Evolutionary conservation across 92 coral and sea anemone species (phyloP).

Genomic region (Scolanthus callimorphus): DNA sequence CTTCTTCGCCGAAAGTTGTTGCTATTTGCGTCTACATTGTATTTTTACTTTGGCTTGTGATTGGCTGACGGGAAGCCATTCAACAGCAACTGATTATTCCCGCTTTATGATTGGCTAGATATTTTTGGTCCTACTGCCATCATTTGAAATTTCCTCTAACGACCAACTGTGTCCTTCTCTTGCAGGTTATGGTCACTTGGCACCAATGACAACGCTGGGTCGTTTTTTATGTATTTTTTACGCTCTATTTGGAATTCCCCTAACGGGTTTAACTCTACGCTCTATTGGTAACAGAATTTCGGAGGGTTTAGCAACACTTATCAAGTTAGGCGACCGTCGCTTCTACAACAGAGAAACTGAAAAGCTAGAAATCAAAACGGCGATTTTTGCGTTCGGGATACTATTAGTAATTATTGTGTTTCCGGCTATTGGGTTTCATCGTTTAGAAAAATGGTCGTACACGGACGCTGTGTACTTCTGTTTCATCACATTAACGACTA

Average conservation of each 20-base stretch:
- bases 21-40: no score
- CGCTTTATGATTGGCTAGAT: neutral
- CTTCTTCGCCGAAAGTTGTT: no score
- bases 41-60: no score
- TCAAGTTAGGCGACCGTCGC: slow-evolving; percentile 72
- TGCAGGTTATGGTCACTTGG: slow-evolving; percentile 95
- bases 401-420: slow-evolving; percentile 66
- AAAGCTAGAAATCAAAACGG: slow-evolving; percentile 91
- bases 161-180: neutral
- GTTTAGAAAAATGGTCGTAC: slow-evolving; percentile 69
- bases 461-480: slow-evolving; percentile 86
- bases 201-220: slow-evolving; percentile 73
- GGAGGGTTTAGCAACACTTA: slow-evolving; percentile 50
- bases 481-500: slow-evolving; percentile 84
- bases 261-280: slow-evolving; percentile 89
- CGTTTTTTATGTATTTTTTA: slow-evolving; percentile 76
- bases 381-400: slow-evolving; percentile 71
- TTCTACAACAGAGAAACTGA: slow-evolving; percentile 93
- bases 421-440: slow-evolving; percentile 71
- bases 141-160: neutral
- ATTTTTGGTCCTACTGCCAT: neutral
- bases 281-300: slow-evolving; percentile 96
- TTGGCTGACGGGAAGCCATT: no score
- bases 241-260: slow-evolving; percentile 89
- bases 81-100: no score